Evolutionary conservation across 1,140 invertebrate species (phyloP).

Genomic region (Lordiphosa collinella): DNA sequence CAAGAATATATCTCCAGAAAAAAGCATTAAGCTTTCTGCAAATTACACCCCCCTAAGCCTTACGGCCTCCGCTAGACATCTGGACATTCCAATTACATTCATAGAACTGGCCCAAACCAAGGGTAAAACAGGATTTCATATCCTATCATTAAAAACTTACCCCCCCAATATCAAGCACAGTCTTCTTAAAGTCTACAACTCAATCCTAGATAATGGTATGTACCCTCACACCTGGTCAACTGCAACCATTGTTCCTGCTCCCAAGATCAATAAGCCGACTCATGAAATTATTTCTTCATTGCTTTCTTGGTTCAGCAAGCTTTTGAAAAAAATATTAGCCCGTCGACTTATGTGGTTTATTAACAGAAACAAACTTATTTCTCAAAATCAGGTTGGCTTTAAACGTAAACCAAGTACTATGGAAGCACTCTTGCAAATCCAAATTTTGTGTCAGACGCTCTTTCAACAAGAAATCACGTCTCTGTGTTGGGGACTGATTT

Average conservation of each 20-base stretch:
- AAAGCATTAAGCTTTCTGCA: too few relatives aligned
- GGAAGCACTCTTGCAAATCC: not conserved
- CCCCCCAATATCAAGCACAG: not conserved
- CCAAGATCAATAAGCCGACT: constrained; percentile 12
- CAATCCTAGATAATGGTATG: not conserved
- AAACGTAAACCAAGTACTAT: not conserved
- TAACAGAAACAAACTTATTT: constrained; percentile 5
- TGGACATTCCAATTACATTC: constrained; percentile 7
- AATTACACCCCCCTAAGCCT: not conserved
- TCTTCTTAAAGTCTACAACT: not conserved
- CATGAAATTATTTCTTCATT: not conserved
- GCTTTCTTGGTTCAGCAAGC: too few relatives aligned
- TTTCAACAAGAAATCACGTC: not conserved
- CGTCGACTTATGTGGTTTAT: constrained; percentile 10
- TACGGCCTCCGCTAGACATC: constrained; percentile 3
- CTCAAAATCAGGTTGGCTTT: not conserved
- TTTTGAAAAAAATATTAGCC: too few relatives aligned
- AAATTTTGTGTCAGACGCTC: constrained; percentile 2
- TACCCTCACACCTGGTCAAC: not conserved
- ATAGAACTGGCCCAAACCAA: not conserved
- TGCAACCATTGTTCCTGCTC: constrained; percentile 6
- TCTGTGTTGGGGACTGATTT: not conserved
- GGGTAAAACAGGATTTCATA: not conserved
- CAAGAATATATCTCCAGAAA: not conserved
- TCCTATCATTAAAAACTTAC: constrained; percentile 7